These are phyloP conservation scores for Amblyopsis rosae DNA, from an alignment of 2,113 vertebrate species.

Conservation along the genomic window DNA sequence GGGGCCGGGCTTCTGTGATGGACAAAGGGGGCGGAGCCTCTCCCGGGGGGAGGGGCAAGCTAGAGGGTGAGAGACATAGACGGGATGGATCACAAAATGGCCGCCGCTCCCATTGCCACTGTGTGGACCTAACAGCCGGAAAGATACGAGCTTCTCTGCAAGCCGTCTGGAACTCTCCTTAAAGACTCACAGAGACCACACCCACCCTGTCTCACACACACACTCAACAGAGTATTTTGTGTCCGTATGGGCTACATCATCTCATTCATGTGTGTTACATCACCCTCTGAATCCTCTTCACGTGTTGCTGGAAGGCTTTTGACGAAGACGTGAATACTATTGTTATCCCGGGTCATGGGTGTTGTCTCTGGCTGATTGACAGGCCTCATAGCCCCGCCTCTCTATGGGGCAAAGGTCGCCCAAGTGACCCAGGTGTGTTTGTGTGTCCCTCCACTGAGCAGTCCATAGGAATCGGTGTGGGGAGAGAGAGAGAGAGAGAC, in stretches of 20 bases:
- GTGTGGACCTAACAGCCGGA: constrained; percentile 67
- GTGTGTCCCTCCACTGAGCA: constrained; percentile 59
- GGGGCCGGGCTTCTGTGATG: constrained; percentile 3
- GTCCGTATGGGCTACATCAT: constrained; percentile 33
- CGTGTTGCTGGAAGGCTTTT: constrained; percentile 64
- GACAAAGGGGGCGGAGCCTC: constrained; percentile 15
- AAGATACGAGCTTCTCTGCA: constrained; percentile 60
- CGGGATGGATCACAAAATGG: constrained; percentile 22
- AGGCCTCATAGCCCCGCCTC: no score
- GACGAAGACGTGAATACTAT: constrained; percentile 17
- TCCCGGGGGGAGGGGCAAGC: constrained; percentile 20
- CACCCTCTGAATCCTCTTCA: constrained; percentile 19
- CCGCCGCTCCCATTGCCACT: constrained; percentile 40
- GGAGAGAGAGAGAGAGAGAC: constrained; percentile 23
- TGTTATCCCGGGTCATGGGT: constrained; percentile 31
- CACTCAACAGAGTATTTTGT: constrained; percentile 48
- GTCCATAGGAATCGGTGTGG: constrained; percentile 16
- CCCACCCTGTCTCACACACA: constrained; percentile 49
- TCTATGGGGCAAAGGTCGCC: no score
- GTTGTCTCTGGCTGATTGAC: constrained; percentile 29
- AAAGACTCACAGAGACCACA: constrained; percentile 55
- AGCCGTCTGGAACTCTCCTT: constrained; percentile 60
- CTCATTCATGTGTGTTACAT: constrained; percentile 14
- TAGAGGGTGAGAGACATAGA: neutral
- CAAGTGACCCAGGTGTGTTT: constrained; percentile 31